Evolutionary conservation across 2,888 invertebrate species (phyloP).

Genomic region (Oscheius myriophilus): DNA sequence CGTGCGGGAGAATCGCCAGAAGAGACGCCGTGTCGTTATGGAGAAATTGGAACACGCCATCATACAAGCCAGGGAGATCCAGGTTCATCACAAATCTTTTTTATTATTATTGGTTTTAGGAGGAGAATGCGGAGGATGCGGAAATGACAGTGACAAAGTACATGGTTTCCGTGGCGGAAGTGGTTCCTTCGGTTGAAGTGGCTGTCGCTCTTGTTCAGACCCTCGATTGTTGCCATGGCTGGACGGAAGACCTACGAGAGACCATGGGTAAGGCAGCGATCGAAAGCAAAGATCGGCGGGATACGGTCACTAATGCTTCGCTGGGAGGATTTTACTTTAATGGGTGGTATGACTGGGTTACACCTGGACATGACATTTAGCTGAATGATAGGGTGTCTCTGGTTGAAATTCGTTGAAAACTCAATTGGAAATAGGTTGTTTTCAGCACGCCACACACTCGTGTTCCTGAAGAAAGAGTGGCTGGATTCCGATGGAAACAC

Average conservation of each 20-base stretch:
- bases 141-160: slow-evolving; percentile 15
- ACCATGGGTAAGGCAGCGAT: slow-evolving; percentile 20
- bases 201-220: slow-evolving; percentile 16
- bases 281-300: not conserved
- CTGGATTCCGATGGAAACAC: slow-evolving; percentile 23
- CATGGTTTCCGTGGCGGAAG: slow-evolving; percentile 8
- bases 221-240: slow-evolving; percentile 2
- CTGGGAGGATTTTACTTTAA: too few species aligned
- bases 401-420: too few species aligned
- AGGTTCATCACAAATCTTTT: not conserved
- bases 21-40: slow-evolving; percentile 14
- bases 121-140: slow-evolving; percentile 19
- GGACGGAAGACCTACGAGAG: slow-evolving; percentile 22
- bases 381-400: too few species aligned
- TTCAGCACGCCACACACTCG: slow-evolving; percentile 44
- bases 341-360: too few species aligned
- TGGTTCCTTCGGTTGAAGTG: slow-evolving; percentile 15
- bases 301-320: too few species aligned
- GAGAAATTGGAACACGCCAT: slow-evolving; percentile 28
- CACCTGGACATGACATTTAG: too few species aligned
- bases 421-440: too few species aligned
- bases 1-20: not conserved
- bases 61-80: slow-evolving; percentile 3
- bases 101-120: not conserved
- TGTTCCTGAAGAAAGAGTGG: slow-evolving; percentile 41